Conservation (phyloP, 1,140 invertebrate genomes). For the Octopus bimaculoides region DNA sequence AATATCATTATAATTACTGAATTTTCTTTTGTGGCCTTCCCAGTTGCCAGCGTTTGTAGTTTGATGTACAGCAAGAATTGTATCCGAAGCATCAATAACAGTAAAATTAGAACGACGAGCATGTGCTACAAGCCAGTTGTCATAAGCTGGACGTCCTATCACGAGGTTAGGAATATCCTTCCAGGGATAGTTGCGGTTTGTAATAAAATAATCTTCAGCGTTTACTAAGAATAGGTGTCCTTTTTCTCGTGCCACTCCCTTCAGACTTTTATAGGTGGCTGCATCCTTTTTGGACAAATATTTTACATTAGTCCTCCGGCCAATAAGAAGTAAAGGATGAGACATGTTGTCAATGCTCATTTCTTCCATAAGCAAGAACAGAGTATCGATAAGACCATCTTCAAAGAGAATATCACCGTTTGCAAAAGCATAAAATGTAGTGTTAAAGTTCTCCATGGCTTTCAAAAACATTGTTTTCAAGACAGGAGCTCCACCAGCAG, state of each 20-base stretch:
- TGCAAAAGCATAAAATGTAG: conserved; percentile 25
- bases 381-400: conserved; percentile 19
- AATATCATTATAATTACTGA: conserved; percentile 24
- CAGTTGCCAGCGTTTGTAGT: conserved; percentile 24
- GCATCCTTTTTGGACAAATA: conserved; percentile 22
- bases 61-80: conserved; percentile 33
- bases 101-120: conserved; percentile 17
- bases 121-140: conserved; percentile 32
- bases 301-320: conserved; percentile 26
- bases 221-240: conserved; percentile 28
- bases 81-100: conserved; percentile 29
- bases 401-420: conserved; percentile 34
- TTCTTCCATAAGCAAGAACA: conserved; percentile 15
- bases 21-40: conserved; percentile 21
- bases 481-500: conserved; percentile 22
- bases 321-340: conserved; percentile 23
- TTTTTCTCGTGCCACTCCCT: conserved; percentile 9
- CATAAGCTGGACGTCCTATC: conserved; percentile 30
- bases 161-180: conserved; percentile 27
- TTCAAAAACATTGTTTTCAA: conserved; percentile 28
- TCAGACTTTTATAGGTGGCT: conserved; percentile 18
- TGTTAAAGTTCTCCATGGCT: conserved; percentile 19
- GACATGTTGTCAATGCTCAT: not conserved
- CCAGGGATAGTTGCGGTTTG: conserved; percentile 31
- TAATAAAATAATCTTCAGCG: conserved; percentile 36